These are phyloP conservation scores for Adelosebastes latens DNA, from an alignment of 2,797 vertebrate species.

Conservation along the genomic window DNA sequence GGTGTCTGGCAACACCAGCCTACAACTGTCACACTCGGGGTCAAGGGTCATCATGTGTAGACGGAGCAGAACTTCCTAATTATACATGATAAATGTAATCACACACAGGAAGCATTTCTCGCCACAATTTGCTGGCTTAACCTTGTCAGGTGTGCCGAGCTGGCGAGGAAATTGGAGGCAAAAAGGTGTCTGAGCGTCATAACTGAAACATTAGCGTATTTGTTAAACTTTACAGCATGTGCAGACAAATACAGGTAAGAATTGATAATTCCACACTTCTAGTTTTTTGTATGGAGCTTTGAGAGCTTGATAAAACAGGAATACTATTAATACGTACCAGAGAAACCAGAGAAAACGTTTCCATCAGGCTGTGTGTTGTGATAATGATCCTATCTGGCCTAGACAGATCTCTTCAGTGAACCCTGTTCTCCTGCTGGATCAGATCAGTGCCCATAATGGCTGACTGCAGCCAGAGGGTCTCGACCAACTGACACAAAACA, in stretches of 20 bases:
- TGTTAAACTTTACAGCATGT: neutral
- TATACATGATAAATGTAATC: constrained; percentile 82
- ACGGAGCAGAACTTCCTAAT: constrained; percentile 80
- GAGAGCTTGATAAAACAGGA: neutral
- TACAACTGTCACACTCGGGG: constrained; percentile 71
- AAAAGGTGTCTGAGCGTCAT: constrained; percentile 9
- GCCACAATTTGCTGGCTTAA: constrained; percentile 75
- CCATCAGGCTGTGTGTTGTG: constrained; percentile 55
- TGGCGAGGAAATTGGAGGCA: constrained; percentile 13
- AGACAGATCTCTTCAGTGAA: constrained; percentile 47
- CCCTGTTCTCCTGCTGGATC: constrained; percentile 57
- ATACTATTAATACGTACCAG: neutral
- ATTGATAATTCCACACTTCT: neutral
- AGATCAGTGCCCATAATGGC: constrained; percentile 58
- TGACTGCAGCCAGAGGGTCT: constrained; percentile 55
- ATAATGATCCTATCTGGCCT: constrained; percentile 62
- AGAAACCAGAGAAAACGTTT: constrained; percentile 13
- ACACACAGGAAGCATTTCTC: constrained; percentile 74
- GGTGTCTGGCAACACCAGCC: constrained; percentile 67
- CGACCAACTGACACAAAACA: constrained; percentile 54
- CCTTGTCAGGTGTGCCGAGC: constrained; percentile 68
- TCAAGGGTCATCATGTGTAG: constrained; percentile 72
- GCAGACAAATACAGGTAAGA: neutral
- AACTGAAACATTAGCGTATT: neutral
- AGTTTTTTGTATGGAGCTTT: neutral